phyloP scores from a whole-genome alignment of 2,888 invertebrate genomes.

The Zaprionus bogoriensis region DNA sequence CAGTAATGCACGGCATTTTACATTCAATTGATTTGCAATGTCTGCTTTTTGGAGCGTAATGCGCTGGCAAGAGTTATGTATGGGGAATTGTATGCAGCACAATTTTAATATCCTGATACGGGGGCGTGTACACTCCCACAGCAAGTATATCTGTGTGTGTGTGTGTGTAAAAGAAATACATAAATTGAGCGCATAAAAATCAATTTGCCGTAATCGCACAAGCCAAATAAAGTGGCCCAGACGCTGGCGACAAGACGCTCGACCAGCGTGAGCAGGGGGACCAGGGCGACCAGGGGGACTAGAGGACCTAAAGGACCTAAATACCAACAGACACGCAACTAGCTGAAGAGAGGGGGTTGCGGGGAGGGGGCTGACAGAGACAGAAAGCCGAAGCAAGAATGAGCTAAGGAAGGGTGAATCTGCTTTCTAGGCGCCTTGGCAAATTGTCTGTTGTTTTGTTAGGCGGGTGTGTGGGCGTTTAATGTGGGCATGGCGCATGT shows the following conservation, averaged over 20 bases:
- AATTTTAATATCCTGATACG: conserved; percentile 36
- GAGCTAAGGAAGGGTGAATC: background rate
- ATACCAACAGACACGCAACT: conserved; percentile 11
- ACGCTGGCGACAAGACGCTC: conserved; percentile 32
- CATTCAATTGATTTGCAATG: conserved; percentile 66
- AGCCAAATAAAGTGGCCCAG: conserved; percentile 60
- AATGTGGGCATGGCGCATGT: conserved; percentile 21
- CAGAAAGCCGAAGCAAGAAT: background rate
- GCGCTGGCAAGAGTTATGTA: conserved; percentile 20
- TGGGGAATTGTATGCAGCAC: conserved; percentile 26
- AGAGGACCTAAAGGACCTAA: conserved; percentile 14
- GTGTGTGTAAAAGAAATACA: conserved; percentile 48
- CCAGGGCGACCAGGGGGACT: background rate
- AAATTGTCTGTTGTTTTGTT: conserved; percentile 41
- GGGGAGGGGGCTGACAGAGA: background rate
- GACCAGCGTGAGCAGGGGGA: conserved; percentile 12
- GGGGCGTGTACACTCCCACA: background rate
- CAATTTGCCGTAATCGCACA: conserved; percentile 75
- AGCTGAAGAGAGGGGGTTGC: too few relatives aligned
- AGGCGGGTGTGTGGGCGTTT: background rate
- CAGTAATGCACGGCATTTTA: conserved; percentile 55
- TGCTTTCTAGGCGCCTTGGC: conserved; percentile 14
- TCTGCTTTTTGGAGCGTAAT: conserved; percentile 13
- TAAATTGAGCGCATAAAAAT: conserved; percentile 76
- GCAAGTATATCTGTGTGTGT: background rate